phyloP scores from a whole-genome alignment of 1,140 invertebrate genomes.

The Drosophila ficusphila region DNA sequence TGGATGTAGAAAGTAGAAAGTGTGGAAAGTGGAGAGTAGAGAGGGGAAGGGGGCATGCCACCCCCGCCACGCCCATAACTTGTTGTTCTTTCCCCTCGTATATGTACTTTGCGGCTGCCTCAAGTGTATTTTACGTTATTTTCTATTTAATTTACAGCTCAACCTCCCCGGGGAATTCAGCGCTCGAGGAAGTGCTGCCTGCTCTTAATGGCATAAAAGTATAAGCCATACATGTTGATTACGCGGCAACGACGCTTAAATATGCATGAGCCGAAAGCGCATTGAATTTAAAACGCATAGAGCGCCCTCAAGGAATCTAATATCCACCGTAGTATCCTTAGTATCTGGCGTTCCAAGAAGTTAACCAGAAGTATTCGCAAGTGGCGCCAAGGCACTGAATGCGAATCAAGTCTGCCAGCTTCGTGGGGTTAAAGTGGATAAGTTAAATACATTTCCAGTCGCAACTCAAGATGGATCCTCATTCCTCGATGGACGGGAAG shows the following conservation, averaged over 20 bases:
- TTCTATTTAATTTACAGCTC: conserved; percentile 59
- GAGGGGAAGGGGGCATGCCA: not conserved
- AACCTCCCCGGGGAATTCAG: conserved; percentile 4
- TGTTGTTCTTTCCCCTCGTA: conserved; percentile 22
- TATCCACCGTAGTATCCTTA: too few species aligned
- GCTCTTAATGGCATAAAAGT: conserved; percentile 18
- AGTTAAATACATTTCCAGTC: conserved; percentile 19
- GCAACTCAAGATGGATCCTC: conserved; percentile 3
- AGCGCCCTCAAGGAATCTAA: not conserved
- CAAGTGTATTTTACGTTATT: conserved; percentile 64
- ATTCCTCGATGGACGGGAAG: too few species aligned
- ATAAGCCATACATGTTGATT: conserved; percentile 37
- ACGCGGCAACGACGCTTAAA: conserved; percentile 39
- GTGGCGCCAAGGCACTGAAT: not conserved
- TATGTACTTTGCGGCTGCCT: conserved; percentile 46
- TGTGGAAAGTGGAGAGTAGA: too few species aligned
- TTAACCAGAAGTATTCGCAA: not conserved
- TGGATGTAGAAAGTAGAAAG: too few species aligned
- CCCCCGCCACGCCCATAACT: conserved; percentile 37
- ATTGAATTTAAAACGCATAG: conserved; percentile 18
- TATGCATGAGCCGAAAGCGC: conserved; percentile 43
- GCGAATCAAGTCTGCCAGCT: conserved; percentile 11
- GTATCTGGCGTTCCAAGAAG: too few species aligned
- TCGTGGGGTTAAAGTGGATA: conserved; percentile 11
- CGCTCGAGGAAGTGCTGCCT: not conserved